phyloP scores from a whole-genome alignment of 2,888 invertebrate genomes.

The Leptopterna dolabrata region DNA sequence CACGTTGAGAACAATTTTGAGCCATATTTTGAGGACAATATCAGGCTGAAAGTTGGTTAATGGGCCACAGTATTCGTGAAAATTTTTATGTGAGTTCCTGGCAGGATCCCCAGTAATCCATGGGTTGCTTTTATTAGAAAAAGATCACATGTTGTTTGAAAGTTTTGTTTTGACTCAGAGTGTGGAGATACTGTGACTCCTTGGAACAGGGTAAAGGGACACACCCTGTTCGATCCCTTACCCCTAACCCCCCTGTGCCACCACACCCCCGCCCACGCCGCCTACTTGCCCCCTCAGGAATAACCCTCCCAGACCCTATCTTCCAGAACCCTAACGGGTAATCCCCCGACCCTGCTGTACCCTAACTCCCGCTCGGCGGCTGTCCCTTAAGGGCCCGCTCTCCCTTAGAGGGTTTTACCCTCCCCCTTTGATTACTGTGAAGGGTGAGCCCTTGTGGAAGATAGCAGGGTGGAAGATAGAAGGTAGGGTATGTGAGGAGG shows the following conservation, averaged over 20 bases:
- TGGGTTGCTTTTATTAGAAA: too few species aligned
- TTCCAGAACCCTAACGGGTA: conserved; percentile 59
- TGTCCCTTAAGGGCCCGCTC: conserved; percentile 48
- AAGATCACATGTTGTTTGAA: too few species aligned
- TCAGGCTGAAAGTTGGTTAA: too few species aligned
- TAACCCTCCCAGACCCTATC: conserved; percentile 57
- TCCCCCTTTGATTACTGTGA: conserved; percentile 53
- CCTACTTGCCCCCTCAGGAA: conserved; percentile 68
- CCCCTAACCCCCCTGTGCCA: conserved; percentile 69
- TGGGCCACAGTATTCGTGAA: too few species aligned
- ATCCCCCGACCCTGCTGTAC: conserved; percentile 61
- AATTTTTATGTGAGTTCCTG: too few species aligned
- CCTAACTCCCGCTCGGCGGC: conserved; percentile 59
- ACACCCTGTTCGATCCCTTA: conserved; percentile 65
- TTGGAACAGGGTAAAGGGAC: conserved; percentile 33
- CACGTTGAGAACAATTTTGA: too few species aligned
- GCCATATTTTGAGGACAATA: too few species aligned
- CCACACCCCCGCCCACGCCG: too few species aligned
- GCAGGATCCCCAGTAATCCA: too few species aligned
- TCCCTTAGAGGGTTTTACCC: conserved; percentile 61
- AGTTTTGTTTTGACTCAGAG: background rate
- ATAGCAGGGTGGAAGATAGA: background rate
- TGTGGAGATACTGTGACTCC: background rate
- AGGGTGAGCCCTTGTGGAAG: background rate
- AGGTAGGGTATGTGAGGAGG: background rate